Conservation (phyloP, 2,113 vertebrate species). For the Pterocles burchelli region DNA sequence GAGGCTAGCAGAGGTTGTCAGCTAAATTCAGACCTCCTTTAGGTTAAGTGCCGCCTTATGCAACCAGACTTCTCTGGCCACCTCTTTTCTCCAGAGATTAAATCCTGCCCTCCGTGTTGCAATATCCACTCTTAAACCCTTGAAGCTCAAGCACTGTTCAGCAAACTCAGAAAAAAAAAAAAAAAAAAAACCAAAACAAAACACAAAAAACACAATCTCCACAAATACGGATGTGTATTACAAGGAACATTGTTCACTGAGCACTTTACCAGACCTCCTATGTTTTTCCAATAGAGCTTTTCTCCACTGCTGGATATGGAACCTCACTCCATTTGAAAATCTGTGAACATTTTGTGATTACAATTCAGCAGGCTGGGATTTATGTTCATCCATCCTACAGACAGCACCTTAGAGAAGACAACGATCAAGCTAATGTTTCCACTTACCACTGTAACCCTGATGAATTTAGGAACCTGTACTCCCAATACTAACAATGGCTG, state of each 20-base stretch:
- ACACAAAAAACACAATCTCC: too few relatives aligned
- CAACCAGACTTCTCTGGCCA: neutral
- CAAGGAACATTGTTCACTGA: neutral
- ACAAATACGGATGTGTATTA: neutral
- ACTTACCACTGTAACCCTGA: neutral
- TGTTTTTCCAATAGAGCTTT: neutral
- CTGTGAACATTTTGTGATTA: neutral
- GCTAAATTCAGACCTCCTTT: neutral
- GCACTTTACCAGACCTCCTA: neutral
- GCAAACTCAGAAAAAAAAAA: neutral
- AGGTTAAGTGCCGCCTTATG: neutral
- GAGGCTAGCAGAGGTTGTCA: neutral
- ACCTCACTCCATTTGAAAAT: neutral
- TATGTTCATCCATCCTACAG: neutral
- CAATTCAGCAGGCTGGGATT: neutral
- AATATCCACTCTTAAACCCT: neutral
- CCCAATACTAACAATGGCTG: neutral
- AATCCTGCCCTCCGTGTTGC: neutral
- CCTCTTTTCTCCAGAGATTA: neutral
- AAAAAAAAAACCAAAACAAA: neutral
- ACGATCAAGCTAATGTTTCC: neutral
- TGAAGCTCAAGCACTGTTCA: neutral
- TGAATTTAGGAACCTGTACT: neutral
- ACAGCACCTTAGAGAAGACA: neutral
- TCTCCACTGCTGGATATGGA: neutral